Evolutionary conservation across 2,797 vertebrate species (phyloP).

Genomic region (Apogon talboti): DNA sequence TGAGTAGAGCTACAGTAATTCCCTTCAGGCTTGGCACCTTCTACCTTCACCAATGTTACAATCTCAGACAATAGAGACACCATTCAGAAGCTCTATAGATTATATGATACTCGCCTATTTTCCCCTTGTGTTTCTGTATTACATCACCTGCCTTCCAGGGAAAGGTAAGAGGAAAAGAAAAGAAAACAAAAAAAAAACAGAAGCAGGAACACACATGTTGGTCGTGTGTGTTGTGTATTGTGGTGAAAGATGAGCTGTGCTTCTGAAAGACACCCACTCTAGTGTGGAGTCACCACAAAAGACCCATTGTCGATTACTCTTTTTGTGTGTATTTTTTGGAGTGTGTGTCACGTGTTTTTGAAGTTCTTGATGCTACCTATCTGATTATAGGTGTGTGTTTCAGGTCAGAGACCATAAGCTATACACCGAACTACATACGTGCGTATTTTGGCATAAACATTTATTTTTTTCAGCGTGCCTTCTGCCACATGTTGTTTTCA

Average conservation of each 20-base stretch:
- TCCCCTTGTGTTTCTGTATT: constrained; percentile 39
- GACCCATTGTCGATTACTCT: constrained; percentile 63
- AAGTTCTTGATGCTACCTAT: constrained; percentile 13
- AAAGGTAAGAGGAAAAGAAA: constrained; percentile 7
- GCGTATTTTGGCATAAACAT: constrained; percentile 1
- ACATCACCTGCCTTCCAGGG: constrained; percentile 52
- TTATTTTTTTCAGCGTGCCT: constrained; percentile 28
- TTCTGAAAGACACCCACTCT: constrained; percentile 56
- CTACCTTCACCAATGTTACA: constrained; percentile 60
- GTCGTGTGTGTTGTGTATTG: constrained; percentile 61
- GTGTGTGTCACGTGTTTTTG: constrained; percentile 28
- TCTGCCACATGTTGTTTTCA: constrained; percentile 18
- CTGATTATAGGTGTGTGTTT: neutral
- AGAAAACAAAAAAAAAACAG: neutral
- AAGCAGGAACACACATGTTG: constrained; percentile 44
- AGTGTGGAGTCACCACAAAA: constrained; percentile 60
- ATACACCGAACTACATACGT: neutral
- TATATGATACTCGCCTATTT: constrained; percentile 43
- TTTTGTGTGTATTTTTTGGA: constrained; percentile 42
- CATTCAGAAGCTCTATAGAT: constrained; percentile 48
- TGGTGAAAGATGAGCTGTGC: constrained; percentile 68
- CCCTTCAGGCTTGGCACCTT: constrained; percentile 58
- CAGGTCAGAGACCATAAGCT: neutral
- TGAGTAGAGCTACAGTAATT: constrained; percentile 55
- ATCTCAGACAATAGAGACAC: constrained; percentile 60